Evolutionary conservation across 2,113 vertebrate species (phyloP).

Genomic region (Myrmecobius fasciatus): DNA sequence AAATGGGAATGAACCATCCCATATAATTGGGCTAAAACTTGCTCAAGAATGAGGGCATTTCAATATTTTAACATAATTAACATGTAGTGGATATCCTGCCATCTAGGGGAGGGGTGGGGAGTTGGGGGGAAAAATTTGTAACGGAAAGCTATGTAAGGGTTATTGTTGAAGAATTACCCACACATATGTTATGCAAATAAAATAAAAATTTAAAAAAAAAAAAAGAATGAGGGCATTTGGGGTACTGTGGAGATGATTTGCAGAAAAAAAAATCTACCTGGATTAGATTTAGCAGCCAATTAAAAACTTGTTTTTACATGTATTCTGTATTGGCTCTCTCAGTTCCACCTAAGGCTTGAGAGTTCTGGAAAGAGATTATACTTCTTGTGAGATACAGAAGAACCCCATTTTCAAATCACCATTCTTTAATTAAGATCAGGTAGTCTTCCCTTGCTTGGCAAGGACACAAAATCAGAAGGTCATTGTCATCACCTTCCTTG

Average conservation of each 20-base stretch:
- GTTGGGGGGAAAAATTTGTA: too few relatives aligned
- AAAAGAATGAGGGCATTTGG: not conserved
- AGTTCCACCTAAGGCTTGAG: not conserved
- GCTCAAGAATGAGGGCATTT: not conserved
- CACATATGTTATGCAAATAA: too few relatives aligned
- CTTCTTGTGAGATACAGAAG: not conserved
- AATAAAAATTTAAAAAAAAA: too few relatives aligned
- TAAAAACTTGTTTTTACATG: not conserved
- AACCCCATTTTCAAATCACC: not conserved
- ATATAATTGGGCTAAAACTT: not conserved
- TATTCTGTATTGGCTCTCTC: not conserved
- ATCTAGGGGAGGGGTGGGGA: too few relatives aligned
- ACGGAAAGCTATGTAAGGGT: too few relatives aligned
- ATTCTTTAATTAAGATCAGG: not conserved
- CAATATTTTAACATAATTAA: too few relatives aligned
- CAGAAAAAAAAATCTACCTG: not conserved
- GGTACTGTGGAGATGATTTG: not conserved
- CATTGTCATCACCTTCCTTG: slow-evolving; percentile 75
- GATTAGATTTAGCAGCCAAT: not conserved
- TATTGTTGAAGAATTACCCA: too few relatives aligned
- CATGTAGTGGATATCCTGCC: too few relatives aligned
- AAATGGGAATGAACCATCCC: not conserved
- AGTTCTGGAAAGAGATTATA: not conserved
- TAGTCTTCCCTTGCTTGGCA: not conserved
- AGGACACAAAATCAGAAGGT: not conserved